These are phyloP conservation scores for Oreochromis grahami DNA, from an alignment of 2,797 vertebrate genomes.

Conservation along the genomic window DNA sequence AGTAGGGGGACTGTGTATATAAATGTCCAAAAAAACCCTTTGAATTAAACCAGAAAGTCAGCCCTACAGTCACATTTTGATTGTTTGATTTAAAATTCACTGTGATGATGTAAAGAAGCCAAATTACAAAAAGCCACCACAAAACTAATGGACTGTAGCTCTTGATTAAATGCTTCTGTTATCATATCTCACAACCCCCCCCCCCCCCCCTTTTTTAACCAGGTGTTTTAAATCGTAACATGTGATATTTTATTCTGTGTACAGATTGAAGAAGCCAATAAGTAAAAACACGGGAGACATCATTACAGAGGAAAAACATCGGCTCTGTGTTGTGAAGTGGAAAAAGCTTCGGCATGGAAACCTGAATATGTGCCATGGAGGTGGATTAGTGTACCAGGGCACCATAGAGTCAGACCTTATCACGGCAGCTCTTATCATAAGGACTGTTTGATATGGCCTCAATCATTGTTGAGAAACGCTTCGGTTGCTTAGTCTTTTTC, in stretches of 20 bases:
- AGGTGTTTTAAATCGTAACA: not conserved
- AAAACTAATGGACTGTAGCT: accelerated
- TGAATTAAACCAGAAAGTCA: not conserved
- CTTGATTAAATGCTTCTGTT: not conserved
- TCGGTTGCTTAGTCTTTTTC: not conserved
- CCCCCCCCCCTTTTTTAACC: not conserved
- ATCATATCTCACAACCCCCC: not conserved
- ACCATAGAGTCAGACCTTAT: slow-evolving; percentile 54
- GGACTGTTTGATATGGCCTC: slow-evolving; percentile 26
- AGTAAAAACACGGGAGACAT: not conserved
- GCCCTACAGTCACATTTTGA: not conserved
- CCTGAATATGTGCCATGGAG: slow-evolving; percentile 48
- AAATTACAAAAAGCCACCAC: not conserved
- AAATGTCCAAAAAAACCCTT: not conserved
- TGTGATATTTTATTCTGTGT: not conserved
- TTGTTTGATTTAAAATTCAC: not conserved
- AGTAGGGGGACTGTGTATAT: not conserved
- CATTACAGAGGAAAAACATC: slow-evolving; percentile 24
- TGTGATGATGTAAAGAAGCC: not conserved
- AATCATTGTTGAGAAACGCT: slow-evolving; percentile 15
- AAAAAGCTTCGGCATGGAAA: slow-evolving; percentile 59
- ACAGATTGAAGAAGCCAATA: slow-evolving; percentile 7
- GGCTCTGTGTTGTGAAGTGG: slow-evolving; percentile 26
- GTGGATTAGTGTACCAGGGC: slow-evolving; percentile 47
- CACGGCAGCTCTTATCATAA: slow-evolving; percentile 29